phyloP scores from a whole-genome alignment of 2,888 invertebrate species.

The Netelia virgata region DNA sequence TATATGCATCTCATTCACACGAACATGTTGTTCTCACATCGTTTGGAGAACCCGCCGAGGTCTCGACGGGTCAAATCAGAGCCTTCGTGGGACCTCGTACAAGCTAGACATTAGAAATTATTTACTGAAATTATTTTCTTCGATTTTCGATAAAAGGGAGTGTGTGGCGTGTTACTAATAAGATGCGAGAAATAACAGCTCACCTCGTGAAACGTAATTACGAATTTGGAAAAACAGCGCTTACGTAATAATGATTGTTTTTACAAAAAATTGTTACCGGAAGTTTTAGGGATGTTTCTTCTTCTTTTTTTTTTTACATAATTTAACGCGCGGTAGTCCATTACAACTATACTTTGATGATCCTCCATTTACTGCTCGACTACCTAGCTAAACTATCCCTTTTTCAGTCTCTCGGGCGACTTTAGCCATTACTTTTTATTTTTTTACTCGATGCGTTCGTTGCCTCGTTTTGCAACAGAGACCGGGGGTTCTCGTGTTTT shows the following conservation, averaged over 20 bases:
- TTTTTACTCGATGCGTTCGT: neutral
- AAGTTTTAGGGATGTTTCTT: neutral
- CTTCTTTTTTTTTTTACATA: no score
- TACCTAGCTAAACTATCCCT: no score
- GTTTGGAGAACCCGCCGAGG: no score
- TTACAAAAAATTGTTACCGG: conserved; percentile 1
- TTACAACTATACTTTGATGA: no score
- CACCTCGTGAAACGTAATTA: neutral
- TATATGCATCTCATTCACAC: no score
- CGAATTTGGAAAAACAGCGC: no score
- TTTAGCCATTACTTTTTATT: conserved; percentile 29
- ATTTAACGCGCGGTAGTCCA: no score
- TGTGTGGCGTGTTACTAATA: neutral
- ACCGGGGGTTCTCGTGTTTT: conserved; percentile 42
- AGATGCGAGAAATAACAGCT: neutral
- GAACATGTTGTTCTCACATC: no score
- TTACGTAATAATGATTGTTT: no score
- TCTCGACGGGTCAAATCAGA: no score
- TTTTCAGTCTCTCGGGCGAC: conserved; percentile 12
- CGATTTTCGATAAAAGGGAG: neutral
- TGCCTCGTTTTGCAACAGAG: conserved; percentile 12
- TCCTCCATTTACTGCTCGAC: no score
- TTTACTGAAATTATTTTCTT: neutral
- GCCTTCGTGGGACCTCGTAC: no score
- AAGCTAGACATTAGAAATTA: neutral